A percentile compares a stretch with the other conserved stretches of the same genome.
These are phyloP conservation scores for Antechinus stuartii DNA, from an alignment of 2,113 vertebrate species.

Conservation along the genomic window DNA sequence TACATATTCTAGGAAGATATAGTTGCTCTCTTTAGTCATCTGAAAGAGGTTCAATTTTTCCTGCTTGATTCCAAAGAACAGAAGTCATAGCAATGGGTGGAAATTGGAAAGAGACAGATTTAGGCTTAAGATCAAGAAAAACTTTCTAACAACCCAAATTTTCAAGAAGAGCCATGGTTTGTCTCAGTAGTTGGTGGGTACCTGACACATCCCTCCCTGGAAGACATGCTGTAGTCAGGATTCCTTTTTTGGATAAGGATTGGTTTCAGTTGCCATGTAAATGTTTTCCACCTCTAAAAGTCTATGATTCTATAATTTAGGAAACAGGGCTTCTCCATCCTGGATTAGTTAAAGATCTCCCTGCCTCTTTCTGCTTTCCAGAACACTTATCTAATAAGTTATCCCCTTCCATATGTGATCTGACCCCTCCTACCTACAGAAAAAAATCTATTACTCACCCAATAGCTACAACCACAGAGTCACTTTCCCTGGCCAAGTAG, in stretches of 20 bases:
- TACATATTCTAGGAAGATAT: too few species aligned
- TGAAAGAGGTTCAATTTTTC: not conserved
- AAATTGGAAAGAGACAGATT: not conserved
- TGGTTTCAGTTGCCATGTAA: too few species aligned
- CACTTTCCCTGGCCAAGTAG: conserved; percentile 66
- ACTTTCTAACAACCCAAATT: not conserved
- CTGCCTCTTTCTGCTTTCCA: not conserved
- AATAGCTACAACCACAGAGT: conserved; percentile 62
- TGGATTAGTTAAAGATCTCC: not conserved
- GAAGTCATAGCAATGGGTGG: not conserved
- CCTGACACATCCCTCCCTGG: not conserved
- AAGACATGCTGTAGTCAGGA: not conserved
- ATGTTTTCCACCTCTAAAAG: not conserved
- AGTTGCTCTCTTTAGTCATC: too few species aligned
- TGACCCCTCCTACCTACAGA: not conserved
- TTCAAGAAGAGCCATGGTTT: not conserved
- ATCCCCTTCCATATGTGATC: too few species aligned
- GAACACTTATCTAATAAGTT: not conserved
- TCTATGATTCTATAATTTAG: not conserved
- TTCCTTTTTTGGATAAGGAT: not conserved
- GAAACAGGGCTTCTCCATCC: too few species aligned
- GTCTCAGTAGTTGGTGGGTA: not conserved
- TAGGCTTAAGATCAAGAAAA: not conserved
- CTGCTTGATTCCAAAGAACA: not conserved
- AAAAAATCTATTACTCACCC: conserved; percentile 52